Evolutionary conservation across 1,140 invertebrate species (phyloP).

Genomic region (Formica exsecta): DNA sequence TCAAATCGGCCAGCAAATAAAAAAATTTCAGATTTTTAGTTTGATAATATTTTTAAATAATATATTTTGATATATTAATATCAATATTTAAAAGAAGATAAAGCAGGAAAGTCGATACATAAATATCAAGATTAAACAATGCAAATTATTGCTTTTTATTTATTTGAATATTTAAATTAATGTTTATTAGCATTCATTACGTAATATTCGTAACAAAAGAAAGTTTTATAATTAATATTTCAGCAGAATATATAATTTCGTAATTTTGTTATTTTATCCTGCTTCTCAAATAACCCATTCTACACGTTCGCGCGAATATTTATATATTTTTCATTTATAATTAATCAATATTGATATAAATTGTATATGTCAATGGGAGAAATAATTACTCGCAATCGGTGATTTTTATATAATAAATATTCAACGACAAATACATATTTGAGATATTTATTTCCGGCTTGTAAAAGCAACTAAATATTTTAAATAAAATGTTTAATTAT

Average conservation of each 20-base stretch:
- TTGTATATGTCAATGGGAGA: neutral
- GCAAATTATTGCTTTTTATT: conserved; percentile 26
- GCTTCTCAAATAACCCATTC: conserved; percentile 4
- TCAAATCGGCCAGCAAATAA: neutral
- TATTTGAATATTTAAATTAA: conserved; percentile 28
- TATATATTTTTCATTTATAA: conserved; percentile 8
- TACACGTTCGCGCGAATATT: neutral
- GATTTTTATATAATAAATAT: too few relatives aligned
- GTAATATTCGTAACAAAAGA: neutral
- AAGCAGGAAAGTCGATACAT: neutral
- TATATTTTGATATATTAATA: conserved; percentile 2
- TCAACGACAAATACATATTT: too few relatives aligned
- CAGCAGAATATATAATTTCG: neutral
- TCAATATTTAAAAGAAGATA: neutral
- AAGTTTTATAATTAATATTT: conserved; percentile 14
- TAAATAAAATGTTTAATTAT: too few relatives aligned
- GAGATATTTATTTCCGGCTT: too few relatives aligned
- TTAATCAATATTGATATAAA: conserved; percentile 22
- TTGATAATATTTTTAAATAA: conserved; percentile 18
- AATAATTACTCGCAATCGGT: too few relatives aligned
- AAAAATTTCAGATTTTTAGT: conserved; percentile 24
- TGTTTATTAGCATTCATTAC: neutral
- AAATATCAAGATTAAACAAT: neutral
- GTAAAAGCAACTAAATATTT: too few relatives aligned
- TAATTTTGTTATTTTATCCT: conserved; percentile 14